phyloP scores from a whole-genome alignment of 2,113 vertebrate species.

The Gobio gobio region DNA sequence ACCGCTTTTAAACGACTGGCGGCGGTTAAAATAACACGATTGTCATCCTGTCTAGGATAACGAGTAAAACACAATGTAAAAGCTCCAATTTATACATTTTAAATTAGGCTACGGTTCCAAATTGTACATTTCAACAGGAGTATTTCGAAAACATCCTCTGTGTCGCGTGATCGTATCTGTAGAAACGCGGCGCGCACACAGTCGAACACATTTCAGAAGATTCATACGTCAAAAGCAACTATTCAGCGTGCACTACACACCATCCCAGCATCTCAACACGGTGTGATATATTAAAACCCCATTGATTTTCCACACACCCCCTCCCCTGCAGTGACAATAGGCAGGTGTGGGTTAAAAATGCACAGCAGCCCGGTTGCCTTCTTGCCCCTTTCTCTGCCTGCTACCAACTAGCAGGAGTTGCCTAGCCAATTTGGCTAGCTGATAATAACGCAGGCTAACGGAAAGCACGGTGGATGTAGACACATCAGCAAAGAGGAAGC shows the following conservation, averaged over 20 bases:
- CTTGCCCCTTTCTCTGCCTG: constrained; percentile 13
- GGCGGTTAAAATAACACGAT: not conserved
- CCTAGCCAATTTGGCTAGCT: constrained; percentile 51
- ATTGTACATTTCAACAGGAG: not conserved
- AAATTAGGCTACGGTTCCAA: no score
- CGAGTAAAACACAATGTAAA: not conserved
- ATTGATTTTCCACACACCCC: constrained; percentile 1
- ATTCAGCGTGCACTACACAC: constrained; percentile 43
- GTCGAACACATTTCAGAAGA: constrained; percentile 46
- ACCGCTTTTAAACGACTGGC: not conserved
- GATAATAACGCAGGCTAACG: constrained; percentile 41
- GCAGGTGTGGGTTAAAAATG: constrained; percentile 40
- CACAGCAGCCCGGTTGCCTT: constrained; percentile 21
- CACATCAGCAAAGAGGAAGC: not conserved
- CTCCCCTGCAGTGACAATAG: constrained; percentile 27
- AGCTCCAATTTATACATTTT: not conserved
- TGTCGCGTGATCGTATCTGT: not conserved
- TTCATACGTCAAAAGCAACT: constrained; percentile 46
- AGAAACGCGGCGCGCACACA: constrained; percentile 31
- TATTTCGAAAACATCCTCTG: not conserved
- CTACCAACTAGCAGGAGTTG: constrained; percentile 39
- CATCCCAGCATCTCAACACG: constrained; percentile 1
- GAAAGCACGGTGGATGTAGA: not conserved
- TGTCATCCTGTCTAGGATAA: constrained; percentile 25
- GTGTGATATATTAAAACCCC: not conserved